Percentiles rank a stretch among this genome's conserved stretches.
phyloP scores from a whole-genome alignment of 2,113 vertebrate genomes.

The Ancistrus triradiatus region DNA sequence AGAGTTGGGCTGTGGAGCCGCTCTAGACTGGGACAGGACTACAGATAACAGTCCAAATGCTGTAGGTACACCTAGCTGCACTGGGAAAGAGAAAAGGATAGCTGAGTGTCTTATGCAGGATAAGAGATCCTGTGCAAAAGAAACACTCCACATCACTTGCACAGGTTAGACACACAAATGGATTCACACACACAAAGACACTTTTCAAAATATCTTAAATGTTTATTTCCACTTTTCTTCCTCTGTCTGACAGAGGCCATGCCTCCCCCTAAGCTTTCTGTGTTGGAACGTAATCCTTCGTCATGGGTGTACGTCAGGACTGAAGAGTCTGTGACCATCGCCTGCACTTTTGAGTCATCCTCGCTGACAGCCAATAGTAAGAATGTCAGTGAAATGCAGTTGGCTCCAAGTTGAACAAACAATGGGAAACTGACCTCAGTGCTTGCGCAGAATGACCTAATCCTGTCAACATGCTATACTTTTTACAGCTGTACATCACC shows the following conservation, averaged over 20 bases:
- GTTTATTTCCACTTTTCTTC: neutral
- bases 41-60: fast-evolving
- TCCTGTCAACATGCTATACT: neutral
- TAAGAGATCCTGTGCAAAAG: neutral
- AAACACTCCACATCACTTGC: conserved; percentile 13
- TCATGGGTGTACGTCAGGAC: neutral
- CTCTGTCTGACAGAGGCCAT: conserved; percentile 18
- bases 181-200: neutral
- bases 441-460: neutral
- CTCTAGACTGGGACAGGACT: neutral
- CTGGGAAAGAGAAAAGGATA: conserved; percentile 29
- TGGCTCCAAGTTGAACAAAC: neutral
- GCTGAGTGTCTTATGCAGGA: conserved; percentile 17
- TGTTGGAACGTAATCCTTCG: neutral
- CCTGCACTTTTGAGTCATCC: conserved; percentile 1
- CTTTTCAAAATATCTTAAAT: too few relatives aligned
- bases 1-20: conserved; percentile 31
- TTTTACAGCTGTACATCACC: conserved; percentile 12
- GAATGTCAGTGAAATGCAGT: neutral
- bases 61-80: conserved; percentile 5
- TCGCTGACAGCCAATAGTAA: conserved; percentile 1
- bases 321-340: conserved; percentile 7
- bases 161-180: conserved; percentile 21
- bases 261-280: conserved; percentile 15
- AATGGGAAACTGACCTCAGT: neutral